These are phyloP conservation scores for Melipona quadrifasciata DNA, from an alignment of 1,140 invertebrate species.

Conservation along the genomic window DNA sequence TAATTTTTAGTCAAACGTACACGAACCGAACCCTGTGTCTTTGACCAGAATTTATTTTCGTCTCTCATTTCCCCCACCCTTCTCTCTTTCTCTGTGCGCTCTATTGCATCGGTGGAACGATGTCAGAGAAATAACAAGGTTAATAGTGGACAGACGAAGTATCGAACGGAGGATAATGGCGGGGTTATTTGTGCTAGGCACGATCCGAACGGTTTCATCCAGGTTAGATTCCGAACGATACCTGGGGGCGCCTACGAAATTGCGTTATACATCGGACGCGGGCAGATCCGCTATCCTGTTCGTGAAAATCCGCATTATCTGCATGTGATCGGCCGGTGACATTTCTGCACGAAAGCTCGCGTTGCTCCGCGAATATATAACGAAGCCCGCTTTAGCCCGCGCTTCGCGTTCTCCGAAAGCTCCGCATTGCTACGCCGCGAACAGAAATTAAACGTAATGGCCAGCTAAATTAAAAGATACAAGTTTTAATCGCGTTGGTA, in stretches of 20 bases:
- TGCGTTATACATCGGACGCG: not conserved
- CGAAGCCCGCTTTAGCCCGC: not conserved
- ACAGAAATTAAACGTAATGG: not conserved
- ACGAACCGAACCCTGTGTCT: not conserved
- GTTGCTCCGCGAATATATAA: not conserved
- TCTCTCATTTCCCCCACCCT: not conserved
- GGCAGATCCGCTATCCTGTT: not conserved
- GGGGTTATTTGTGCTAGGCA: conserved; percentile 12
- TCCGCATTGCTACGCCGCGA: not conserved
- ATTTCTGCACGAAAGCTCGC: not conserved
- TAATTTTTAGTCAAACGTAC: not conserved
- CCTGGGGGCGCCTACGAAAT: not conserved
- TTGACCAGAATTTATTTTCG: not conserved
- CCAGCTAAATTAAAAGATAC: not conserved
- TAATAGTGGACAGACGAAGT: conserved; percentile 2
- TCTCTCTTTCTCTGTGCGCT: not conserved
- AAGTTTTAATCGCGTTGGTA: not conserved
- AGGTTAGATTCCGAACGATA: not conserved
- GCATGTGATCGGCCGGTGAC: not conserved
- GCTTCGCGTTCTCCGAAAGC: not conserved
- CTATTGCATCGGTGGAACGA: not conserved
- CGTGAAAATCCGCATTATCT: not conserved
- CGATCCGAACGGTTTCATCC: conserved; percentile 14
- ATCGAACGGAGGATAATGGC: not conserved
- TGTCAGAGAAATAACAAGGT: conserved; percentile 12